These are phyloP conservation scores for Calliopum simillimum DNA, from an alignment of 2,888 invertebrate species.

Conservation along the genomic window DNA sequence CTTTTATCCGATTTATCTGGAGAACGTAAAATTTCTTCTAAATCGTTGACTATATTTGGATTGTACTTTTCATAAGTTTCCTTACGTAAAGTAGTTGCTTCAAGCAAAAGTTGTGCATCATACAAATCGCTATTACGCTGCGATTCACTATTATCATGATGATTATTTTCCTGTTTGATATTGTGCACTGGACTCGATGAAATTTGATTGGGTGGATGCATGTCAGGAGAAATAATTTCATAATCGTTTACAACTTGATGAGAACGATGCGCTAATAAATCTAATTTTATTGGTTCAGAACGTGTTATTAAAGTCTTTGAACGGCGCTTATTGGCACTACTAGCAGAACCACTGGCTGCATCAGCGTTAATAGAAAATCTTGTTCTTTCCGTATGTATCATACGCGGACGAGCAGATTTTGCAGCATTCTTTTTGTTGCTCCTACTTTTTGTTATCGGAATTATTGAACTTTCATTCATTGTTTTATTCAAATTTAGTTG, in stretches of 20 bases:
- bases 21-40: conserved; percentile 66
- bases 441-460: conserved; percentile 43
- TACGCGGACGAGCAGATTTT: conserved; percentile 72
- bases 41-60: conserved; percentile 64
- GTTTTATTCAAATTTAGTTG: conserved; percentile 40
- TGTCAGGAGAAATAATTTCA: conserved; percentile 61
- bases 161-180: conserved; percentile 55
- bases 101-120: conserved; percentile 61
- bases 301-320: conserved; percentile 71
- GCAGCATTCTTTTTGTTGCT: conserved; percentile 51
- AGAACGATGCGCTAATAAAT: conserved; percentile 17
- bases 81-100: conserved; percentile 59
- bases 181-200: conserved; percentile 61
- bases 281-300: conserved; percentile 53
- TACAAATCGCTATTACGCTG: conserved; percentile 56
- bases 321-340: conserved; percentile 70
- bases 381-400: conserved; percentile 82
- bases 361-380: conserved; percentile 63
- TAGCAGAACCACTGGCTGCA: conserved; percentile 12
- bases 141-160: conserved; percentile 30
- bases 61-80: conserved; percentile 63
- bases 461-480: conserved; percentile 23
- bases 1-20: conserved; percentile 62
- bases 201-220: conserved; percentile 62
- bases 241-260: conserved; percentile 57